Conservation (phyloP, 2,888 invertebrate species). For the Lithosia quadra region DNA sequence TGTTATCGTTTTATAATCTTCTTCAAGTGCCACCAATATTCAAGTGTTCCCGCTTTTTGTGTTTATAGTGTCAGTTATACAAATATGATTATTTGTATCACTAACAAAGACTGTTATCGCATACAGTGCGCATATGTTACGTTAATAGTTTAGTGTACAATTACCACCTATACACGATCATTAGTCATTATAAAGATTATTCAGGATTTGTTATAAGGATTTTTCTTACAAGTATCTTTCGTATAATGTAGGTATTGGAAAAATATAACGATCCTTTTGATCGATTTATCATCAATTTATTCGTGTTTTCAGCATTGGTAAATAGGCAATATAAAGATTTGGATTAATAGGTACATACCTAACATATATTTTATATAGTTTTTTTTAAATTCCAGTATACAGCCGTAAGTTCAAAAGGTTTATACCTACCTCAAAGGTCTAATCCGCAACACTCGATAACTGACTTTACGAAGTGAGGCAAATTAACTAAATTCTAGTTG, state of each 20-base stretch:
- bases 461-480: constrained; percentile 23
- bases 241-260: no score
- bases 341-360: not conserved
- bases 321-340: not conserved
- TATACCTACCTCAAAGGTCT: not conserved
- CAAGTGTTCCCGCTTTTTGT: constrained; percentile 42
- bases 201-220: not conserved
- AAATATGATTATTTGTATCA: constrained; percentile 16
- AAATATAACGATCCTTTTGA: not conserved
- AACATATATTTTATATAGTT: not conserved
- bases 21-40: constrained; percentile 25
- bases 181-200: not conserved
- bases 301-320: not conserved
- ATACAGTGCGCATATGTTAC: constrained; percentile 6
- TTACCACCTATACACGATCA: not conserved
- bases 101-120: constrained; percentile 12
- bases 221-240: not conserved
- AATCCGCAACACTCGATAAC: not conserved
- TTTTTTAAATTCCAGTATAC: not conserved
- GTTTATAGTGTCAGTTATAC: constrained; percentile 27
- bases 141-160: not conserved
- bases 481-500: constrained; percentile 62
- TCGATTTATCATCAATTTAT: not conserved
- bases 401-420: not conserved
- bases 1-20: constrained; percentile 9